Evolutionary conservation across 2,797 vertebrate species (phyloP).

Genomic region (Margarornis squamiger): DNA sequence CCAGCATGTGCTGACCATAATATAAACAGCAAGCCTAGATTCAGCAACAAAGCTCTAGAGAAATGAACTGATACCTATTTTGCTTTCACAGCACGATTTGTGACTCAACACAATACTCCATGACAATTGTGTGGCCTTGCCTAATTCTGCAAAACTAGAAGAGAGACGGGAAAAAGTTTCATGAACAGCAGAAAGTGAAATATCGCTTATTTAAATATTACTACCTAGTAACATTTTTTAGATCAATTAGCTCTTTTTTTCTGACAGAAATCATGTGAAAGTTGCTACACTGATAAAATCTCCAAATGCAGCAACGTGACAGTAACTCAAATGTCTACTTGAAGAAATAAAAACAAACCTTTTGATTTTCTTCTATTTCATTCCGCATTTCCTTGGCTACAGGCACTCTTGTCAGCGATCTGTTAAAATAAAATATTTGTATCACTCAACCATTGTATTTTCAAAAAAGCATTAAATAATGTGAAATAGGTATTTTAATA

Average conservation of each 20-base stretch:
- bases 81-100: not conserved
- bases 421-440: slow-evolving; percentile 79
- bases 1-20: not conserved
- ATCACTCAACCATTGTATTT: not conserved
- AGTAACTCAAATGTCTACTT: not conserved
- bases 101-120: not conserved
- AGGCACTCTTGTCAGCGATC: slow-evolving; percentile 90
- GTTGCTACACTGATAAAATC: not conserved
- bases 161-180: not conserved
- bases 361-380: slow-evolving; percentile 97
- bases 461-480: not conserved
- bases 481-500: not conserved
- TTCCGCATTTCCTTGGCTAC: slow-evolving; percentile 90
- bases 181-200: not conserved
- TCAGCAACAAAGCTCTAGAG: not conserved
- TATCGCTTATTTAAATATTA: not conserved
- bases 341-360: slow-evolving; percentile 80
- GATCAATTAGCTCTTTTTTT: not conserved
- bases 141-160: not conserved
- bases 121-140: not conserved
- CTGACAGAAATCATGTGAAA: not conserved
- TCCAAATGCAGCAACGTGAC: not conserved
- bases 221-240: not conserved
- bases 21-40: not conserved
- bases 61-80: not conserved